Evolutionary conservation across 2,888 invertebrate species (phyloP), one percentile per base, ranked within the genome.

Genomic region (Megalurothrips usitatus): DNA sequence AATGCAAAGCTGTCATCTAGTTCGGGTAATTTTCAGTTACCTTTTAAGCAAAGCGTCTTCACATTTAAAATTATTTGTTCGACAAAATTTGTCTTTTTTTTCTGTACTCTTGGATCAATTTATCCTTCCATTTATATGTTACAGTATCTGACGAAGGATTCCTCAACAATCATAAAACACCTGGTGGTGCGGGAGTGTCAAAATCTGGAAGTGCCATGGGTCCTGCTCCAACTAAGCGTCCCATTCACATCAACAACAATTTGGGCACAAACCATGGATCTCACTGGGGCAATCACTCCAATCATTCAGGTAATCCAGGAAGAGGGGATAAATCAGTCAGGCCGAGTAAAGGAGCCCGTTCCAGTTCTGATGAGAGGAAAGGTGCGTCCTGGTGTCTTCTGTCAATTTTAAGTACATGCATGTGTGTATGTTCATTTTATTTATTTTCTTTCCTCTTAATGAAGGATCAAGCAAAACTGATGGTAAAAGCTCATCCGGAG

Each of bases 101-200:
- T 34, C 34, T 43, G 34, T 43, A 43, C 34, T 43, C 2, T 43
- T 6, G 6, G 34, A 43, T 43, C 3, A 14, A 58, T 58, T 17
- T 58, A 19, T 58, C 14, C 1, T 58, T 58, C n/a, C 19, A 14
- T 14, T 58, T 6, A 0, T 19, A 0, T 58, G 14, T 43, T 43
- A 82, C n/a, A 80, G 82, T 68, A 63, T 82, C 80, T 68, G 81
- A 81, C 79, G 83, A 75, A 28, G 82, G 81, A 28, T 83, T 84
- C 9, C 81, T 84, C 63, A 84, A 84, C 81, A 84, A 84, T 81
- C 83, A 88, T 90, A 86, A 91, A 90, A 86, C 87, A 80, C 82
- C 85, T 81, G 83, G 84, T 80, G 86, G 86, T 82, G 84, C 84
- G 78, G 86, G 87, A 82, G 84, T 84, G 1, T 85, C 84, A 43